These are phyloP conservation scores for Tokudaia muenninki DNA, from an alignment of 2,797 vertebrate species.

Conservation along the genomic window DNA sequence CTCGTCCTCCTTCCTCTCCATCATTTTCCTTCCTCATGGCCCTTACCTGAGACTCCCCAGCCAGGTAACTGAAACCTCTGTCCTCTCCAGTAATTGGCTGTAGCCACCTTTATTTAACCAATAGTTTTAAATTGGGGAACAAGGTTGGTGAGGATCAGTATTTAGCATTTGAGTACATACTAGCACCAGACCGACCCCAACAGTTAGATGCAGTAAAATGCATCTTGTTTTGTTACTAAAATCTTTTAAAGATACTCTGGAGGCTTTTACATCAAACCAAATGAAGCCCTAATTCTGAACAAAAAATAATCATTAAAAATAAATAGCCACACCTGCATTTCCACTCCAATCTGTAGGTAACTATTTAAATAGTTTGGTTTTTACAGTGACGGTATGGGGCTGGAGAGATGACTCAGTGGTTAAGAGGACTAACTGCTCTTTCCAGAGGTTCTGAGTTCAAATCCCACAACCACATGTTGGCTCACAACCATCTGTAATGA, in stretches of 20 bases:
- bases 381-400: background rate
- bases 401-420: too few relatives aligned
- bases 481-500: too few relatives aligned
- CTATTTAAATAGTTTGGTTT: background rate
- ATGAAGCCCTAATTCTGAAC: constrained; percentile 23
- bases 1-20: background rate
- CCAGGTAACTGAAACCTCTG: background rate
- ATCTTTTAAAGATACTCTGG: constrained; percentile 43
- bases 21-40: background rate
- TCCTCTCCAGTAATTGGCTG: too few relatives aligned
- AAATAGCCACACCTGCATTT: background rate
- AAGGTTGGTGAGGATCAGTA: background rate
- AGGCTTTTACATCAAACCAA: constrained; percentile 26
- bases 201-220: background rate
- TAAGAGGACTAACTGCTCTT: too few relatives aligned
- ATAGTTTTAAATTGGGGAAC: background rate
- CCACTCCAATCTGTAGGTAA: background rate
- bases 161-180: background rate
- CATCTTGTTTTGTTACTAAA: constrained; percentile 25
- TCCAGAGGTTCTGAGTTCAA: too few relatives aligned
- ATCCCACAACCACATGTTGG: too few relatives aligned
- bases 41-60: background rate
- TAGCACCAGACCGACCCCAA: background rate
- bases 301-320: background rate
- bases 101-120: background rate